Evolutionary conservation across 35 echinoderm and acorn worm species (phyloP), one percentile per base, ranked within the genome.

Genomic region (Amphiura filiformis): DNA sequence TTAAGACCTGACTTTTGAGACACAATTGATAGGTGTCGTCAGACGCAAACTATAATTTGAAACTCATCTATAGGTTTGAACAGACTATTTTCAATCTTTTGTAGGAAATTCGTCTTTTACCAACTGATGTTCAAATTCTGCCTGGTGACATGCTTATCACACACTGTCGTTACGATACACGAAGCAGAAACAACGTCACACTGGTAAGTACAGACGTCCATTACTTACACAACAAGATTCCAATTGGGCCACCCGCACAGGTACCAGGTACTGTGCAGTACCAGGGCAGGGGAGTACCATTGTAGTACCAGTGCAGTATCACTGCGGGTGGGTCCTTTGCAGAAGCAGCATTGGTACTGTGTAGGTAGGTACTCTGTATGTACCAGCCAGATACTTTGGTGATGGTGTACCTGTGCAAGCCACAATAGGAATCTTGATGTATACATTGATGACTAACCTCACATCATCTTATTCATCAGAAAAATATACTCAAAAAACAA

Each of bases 51-150:
- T n/a, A n/a, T n/a, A n/a, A n/a, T n/a, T n/a, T n/a, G n/a, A n/a
- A n/a, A n/a, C n/a, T n/a, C n/a, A n/a, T n/a, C n/a, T n/a, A n/a
- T n/a, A n/a, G n/a, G n/a, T n/a, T n/a, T n/a, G n/a, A n/a, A n/a
- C n/a, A n/a, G n/a, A n/a, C n/a, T n/a, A n/a, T n/a, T n/a, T n/a
- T n/a, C n/a, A n/a, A n/a, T n/a, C n/a, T n/a, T n/a, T n/a, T n/a
- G 4, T 26, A 95, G 93, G 93, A 95, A 88, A 95, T 95, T 70
- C 89, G 93, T 37, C 49, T 95, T 26, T 75, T 95, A 76, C 84
- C 85, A 23, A 39, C 91, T 28, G 64, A 91, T 34, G 93, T 91
- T 31, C 5, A 57, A 34, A 84, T 95, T 77, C 39, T 91, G 17
- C 93, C 93, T 81, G 91, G 91, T 34, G 94, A 96, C 39, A 75